Evolutionary conservation across 1,140 invertebrate species (phyloP), one percentile per base, ranked within the genome.

Genomic region (Anadara kagoshimensis): DNA sequence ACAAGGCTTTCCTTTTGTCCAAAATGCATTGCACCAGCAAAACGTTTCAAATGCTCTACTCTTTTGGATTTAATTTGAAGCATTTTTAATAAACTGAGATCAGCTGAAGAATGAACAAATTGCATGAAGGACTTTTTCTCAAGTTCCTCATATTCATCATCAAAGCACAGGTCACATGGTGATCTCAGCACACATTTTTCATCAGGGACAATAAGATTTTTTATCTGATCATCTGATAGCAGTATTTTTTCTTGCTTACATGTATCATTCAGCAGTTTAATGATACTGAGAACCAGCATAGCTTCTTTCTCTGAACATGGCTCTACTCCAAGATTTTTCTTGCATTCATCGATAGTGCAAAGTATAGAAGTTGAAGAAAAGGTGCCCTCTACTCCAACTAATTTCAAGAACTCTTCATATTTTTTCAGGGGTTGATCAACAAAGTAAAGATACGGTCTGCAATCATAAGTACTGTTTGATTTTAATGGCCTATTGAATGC

Each of bases 1-100:
- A 75, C 78, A 14, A 85, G 74, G 43, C 76, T 76, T 71, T 85
- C 83, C 57, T 78, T 80, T 67, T 84, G 83, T 18, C 83, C 84
- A 80, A 87, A 87, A 77, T 62, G 57, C 24, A 73, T 66, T 45
- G 58, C 74, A 29, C 24, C 16, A 44, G 71, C 43, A 51, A 58
- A 49, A 20, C 41, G 18, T 26, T 69, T 22, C 5, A 68, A 51
- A 66, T 67, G 56, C 18, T 73, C 54, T n/a, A 71, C 18, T 43
- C 75, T 41, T 66, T 83, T 84, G 47, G 81, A 72, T 63, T 77
- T 78, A 5, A 83, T 80, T 18, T 77, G 78, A 14, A 83, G 29
- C 3, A 20, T 12, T 41, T 47, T 24, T 5, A 72, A 77, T 1
- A 71, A 43, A 4, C 41, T 47, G 10, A 5, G 24, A 16, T 75